Percentiles rank a stretch among this genome's conserved stretches.
Evolutionary conservation across 2,797 vertebrate genomes (phyloP).

Genomic region (Amniataba percoides): DNA sequence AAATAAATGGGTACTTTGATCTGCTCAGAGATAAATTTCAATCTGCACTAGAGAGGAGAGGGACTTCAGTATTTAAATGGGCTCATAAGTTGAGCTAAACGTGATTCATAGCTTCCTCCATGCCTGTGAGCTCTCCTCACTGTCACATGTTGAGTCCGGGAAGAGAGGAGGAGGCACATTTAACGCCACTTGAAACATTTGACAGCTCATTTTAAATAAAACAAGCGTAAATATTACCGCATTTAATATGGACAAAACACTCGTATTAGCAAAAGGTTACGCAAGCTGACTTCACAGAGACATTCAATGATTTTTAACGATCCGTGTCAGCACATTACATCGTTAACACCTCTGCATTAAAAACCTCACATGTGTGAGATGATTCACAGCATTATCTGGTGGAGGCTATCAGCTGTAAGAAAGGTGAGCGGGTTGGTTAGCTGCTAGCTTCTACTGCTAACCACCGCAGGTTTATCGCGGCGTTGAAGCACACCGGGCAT

Average conservation of each 20-base stretch:
- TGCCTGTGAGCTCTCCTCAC: constrained; percentile 42
- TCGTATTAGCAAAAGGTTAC: not conserved
- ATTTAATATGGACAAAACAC: not conserved
- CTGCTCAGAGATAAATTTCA: not conserved
- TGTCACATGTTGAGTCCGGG: constrained; percentile 55
- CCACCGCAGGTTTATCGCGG: constrained; percentile 27
- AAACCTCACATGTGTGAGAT: too few species aligned
- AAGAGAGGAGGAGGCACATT: not conserved
- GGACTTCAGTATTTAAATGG: constrained; percentile 6
- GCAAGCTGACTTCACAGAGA: not conserved
- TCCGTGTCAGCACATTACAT: not conserved
- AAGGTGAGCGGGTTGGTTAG: constrained; percentile 2
- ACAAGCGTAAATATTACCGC: not conserved
- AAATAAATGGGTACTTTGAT: not conserved
- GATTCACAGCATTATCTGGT: too few species aligned
- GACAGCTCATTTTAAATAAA: not conserved
- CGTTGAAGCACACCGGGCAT: constrained; percentile 46
- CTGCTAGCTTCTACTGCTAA: constrained; percentile 65
- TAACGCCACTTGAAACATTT: not conserved
- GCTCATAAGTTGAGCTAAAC: not conserved
- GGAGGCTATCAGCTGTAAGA: not conserved
- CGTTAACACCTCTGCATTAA: not conserved
- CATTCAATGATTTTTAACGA: not conserved
- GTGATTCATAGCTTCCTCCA: constrained; percentile 52
- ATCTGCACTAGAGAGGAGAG: not conserved